Conservation (phyloP, 2,797 vertebrate species). For the Myotis pilosus region DNA sequence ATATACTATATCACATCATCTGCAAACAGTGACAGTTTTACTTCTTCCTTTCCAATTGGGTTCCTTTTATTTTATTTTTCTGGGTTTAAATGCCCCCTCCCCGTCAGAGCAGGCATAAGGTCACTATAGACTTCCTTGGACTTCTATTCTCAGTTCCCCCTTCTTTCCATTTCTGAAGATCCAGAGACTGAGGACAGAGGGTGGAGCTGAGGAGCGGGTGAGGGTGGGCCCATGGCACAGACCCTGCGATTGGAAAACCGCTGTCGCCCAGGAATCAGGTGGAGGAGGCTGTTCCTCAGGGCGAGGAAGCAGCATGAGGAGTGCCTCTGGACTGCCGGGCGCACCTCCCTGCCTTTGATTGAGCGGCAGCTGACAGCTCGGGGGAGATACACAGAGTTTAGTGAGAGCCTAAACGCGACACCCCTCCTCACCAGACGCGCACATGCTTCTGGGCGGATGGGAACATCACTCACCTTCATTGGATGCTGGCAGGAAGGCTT, state of each 20-base stretch:
- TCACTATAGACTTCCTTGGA: not conserved
- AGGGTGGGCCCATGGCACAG: not conserved
- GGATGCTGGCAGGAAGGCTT: not conserved
- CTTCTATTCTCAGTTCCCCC: not conserved
- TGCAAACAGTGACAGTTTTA: too few species aligned
- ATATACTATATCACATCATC: too few species aligned
- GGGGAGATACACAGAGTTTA: conserved; percentile 59
- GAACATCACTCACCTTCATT: conserved; percentile 2
- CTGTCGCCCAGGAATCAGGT: not conserved
- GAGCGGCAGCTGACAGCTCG: conserved; percentile 45
- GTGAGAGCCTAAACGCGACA: conserved; percentile 28
- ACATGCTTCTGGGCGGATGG: conserved; percentile 31
- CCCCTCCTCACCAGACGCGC: conserved; percentile 40
- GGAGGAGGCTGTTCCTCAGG: not conserved
- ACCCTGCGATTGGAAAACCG: not conserved
- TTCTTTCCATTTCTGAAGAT: not conserved
- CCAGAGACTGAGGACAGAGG: not conserved
- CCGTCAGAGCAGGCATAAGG: not conserved
- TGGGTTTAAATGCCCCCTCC: not conserved
- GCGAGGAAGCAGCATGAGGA: conserved; percentile 17
- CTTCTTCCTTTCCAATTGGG: too few species aligned
- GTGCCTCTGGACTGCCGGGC: conserved; percentile 34
- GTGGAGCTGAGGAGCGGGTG: not conserved
- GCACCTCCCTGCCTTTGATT: conserved; percentile 64
- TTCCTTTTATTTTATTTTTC: not conserved